A percentile compares a stretch with the other conserved stretches of the same genome.
phyloP scores from a whole-genome alignment of 2,888 invertebrate genomes.

The Cotesia congregata region DNA sequence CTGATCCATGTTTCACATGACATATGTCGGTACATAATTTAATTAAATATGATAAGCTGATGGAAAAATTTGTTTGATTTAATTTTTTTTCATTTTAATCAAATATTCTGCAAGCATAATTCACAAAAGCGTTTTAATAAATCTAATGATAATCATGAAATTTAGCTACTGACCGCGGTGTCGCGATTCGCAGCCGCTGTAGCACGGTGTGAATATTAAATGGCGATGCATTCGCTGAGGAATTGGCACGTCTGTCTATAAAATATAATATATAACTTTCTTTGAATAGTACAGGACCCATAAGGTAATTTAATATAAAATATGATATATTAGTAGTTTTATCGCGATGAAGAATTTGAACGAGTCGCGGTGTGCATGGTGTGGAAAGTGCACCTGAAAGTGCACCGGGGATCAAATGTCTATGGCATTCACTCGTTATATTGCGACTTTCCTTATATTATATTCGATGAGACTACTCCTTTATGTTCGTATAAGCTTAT shows the following conservation, averaged over 20 bases:
- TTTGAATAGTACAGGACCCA: constrained; percentile 17
- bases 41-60: constrained; percentile 6
- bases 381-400: constrained; percentile 43
- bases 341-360: constrained; percentile 41
- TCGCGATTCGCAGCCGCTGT: neutral
- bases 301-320: constrained; percentile 43
- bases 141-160: too few species aligned
- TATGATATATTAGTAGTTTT: constrained; percentile 44
- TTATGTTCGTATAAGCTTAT: neutral
- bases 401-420: constrained; percentile 42
- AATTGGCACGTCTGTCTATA: constrained; percentile 31
- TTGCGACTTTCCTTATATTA: constrained; percentile 36
- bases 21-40: constrained; percentile 11
- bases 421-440: constrained; percentile 36
- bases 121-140: too few species aligned
- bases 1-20: neutral
- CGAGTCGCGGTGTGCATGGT: constrained; percentile 9
- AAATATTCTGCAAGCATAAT: too few species aligned
- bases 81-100: too few species aligned
- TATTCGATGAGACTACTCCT: constrained; percentile 9
- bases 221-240: neutral
- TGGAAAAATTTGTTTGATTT: neutral
- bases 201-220: neutral
- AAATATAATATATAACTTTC: constrained; percentile 26
- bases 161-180: too few species aligned